A percentile compares a stretch with the other conserved stretches of the same genome.
phyloP scores from a whole-genome alignment of 2,888 invertebrate species.

The Meteorus colon region DNA sequence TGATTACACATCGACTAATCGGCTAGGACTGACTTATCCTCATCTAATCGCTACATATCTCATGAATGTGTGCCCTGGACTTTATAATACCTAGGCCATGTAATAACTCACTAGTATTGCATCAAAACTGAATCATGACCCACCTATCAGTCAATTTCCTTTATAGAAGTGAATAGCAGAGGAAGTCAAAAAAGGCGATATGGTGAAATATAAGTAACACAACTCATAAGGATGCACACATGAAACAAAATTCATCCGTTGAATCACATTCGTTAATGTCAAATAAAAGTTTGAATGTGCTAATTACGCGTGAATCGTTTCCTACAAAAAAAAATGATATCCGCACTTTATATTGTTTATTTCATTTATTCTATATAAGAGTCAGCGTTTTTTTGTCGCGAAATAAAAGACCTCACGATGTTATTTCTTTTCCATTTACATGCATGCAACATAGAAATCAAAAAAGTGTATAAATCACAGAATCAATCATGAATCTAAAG shows the following conservation, averaged over 20 bases:
- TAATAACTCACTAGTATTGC: slow-evolving; percentile 22
- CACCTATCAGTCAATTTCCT: slow-evolving; percentile 30
- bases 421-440: too few relatives aligned
- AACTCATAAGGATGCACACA: too few relatives aligned
- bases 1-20: slow-evolving; percentile 54
- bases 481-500: slow-evolving; percentile 18
- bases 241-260: too few relatives aligned
- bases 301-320: too few relatives aligned
- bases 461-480: background rate
- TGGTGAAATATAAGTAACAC: background rate
- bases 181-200: background rate
- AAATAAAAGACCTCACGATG: too few relatives aligned
- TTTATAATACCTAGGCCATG: slow-evolving; percentile 37
- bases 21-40: slow-evolving; percentile 42
- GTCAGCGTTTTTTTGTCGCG: too few relatives aligned
- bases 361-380: too few relatives aligned
- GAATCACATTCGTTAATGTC: too few relatives aligned
- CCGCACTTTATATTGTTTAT: too few relatives aligned
- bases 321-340: too few relatives aligned
- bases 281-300: too few relatives aligned
- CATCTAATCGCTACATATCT: slow-evolving; percentile 37
- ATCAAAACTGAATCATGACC: slow-evolving; percentile 18
- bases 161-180: background rate
- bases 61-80: slow-evolving; percentile 43
- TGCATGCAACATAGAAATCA: too few relatives aligned